Evolutionary conservation across 2,888 invertebrate genomes (phyloP), one percentile per base, ranked within the genome.

Genomic region (Colletes collaris): DNA sequence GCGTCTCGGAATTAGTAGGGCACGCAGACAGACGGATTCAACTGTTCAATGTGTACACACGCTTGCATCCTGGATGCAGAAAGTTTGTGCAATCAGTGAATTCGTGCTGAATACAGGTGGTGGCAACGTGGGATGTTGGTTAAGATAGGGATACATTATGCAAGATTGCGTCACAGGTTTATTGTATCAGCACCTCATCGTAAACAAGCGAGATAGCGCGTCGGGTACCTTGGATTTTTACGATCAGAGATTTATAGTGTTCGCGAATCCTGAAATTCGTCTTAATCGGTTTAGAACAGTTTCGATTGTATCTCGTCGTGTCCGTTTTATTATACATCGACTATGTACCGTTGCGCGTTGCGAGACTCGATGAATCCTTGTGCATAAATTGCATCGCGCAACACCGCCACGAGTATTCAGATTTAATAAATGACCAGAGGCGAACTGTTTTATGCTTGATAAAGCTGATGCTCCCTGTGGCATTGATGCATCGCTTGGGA

Each of bases 71-170:
- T 78, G 68, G 77, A 76, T 81, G 78, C 73, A 66, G 73, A 67
- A 68, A 58, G 79, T 86, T 86, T 86, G 79, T 86, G 92, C 91
- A 92, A 92, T 92, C 90, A 82, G 78, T 83, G 84, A 87, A 88
- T 87, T 89, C 89, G 88, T 89, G 90, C 89, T 89, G 87, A 88
- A 90, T 90, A 88, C 89, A 87, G 88, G 83, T 89, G 88, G 81
- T 85, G 88, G 87, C 86, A 90, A 91, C 88, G 89, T 90, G 89
- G 91, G 90, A 91, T 86, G 90, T 84, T 87, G 79, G 81, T 77
- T 87, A 85, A 85, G 86, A 84, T 80, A 83, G 84, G 83, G 86
- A 89, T 89, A 88, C 72, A 86, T 89, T 89, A 89, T 88, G 88
- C 88, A 88, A 87, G 87, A 86, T 90, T 90, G 90, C 90, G 81